Base-by-base conservation (phyloP, 2,888 invertebrate species). In the Acrobasis suavella region DNA sequence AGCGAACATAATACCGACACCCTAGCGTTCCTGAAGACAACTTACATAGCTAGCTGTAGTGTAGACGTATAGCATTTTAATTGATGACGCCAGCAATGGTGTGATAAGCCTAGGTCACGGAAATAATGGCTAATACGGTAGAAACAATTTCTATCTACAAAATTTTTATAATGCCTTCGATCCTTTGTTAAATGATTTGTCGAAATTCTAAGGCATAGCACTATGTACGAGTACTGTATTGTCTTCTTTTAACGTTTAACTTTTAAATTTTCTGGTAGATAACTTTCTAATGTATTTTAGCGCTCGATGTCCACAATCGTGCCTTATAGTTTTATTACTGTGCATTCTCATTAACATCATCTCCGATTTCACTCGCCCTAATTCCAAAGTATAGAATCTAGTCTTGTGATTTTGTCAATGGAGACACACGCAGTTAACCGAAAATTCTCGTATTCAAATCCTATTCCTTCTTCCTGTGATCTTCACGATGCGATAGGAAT, bases 381-480 rank as follows among this genome's bases (percentile, higher is more conserved):
- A 32, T 32, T 32, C 32, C 32, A 7, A 7, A 32, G 32, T 5
- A 32, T 32, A 5, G 7, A 32, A 8, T 32, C 32, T 8, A 32
- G 8, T 32, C 32, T 32, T 6, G 5, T 32, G 32, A 32, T 32
- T 32, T 32, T 32, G 32, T 32, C 32, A 32, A 32, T 32, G 32
- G 32, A 32, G 46, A n/a, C 14, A 46, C 42, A 12, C 39, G 5
- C n/a, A n/a, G 12, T 46, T 46, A 14, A 14, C 14, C 46, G 46
- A 46, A n/a, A 46, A 46, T 46, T 6, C n/a, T 14, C 32, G 22
- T 12, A 22, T 14, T 14, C 12, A 14, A 52, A 52, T 7, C 22
- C 14, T 52, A 52, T 32, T n/a, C 52, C 46, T 42, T 56, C 55
- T 56, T 38, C 42, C 42, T 14, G 42, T 56, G 42, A 42, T 56